These are phyloP conservation scores for Urocolius indicus DNA, from an alignment of 2,113 vertebrate species.

Conservation along the genomic window DNA sequence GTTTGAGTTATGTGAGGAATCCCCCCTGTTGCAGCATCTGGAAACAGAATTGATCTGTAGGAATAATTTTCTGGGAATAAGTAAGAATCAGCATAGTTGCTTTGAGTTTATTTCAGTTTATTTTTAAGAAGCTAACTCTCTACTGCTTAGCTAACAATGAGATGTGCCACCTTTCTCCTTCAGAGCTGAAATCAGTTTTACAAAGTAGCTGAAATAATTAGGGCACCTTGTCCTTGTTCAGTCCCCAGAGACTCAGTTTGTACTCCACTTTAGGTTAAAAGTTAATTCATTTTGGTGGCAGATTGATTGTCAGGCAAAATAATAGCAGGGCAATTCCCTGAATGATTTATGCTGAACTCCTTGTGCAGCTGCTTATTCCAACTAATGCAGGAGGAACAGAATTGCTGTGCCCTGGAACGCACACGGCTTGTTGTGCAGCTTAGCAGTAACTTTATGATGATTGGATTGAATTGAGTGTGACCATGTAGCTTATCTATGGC, in stretches of 20 bases:
- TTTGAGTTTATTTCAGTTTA: not conserved
- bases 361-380: conserved; percentile 28
- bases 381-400: conserved; percentile 10
- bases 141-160: not conserved
- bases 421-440: not conserved
- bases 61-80: not conserved
- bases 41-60: not conserved
- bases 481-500: not conserved
- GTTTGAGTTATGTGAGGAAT: not conserved
- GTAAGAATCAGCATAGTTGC: not conserved
- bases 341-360: conserved; percentile 47
- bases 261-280: conserved; percentile 55
- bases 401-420: not conserved
- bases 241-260: conserved; percentile 34
- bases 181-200: conserved; percentile 24
- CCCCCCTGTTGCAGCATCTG: not conserved
- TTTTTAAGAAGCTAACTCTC: not conserved
- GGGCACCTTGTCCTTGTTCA: conserved; percentile 60
- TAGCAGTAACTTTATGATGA: conserved; percentile 2
- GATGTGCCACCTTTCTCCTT: not conserved
- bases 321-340: conserved; percentile 61
- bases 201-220: conserved; percentile 55
- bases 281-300: conserved; percentile 70
- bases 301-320: conserved; percentile 65
- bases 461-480: not conserved